phyloP scores from a whole-genome alignment of 2,888 invertebrate genomes.

The Dynastes hyllus region DNA sequence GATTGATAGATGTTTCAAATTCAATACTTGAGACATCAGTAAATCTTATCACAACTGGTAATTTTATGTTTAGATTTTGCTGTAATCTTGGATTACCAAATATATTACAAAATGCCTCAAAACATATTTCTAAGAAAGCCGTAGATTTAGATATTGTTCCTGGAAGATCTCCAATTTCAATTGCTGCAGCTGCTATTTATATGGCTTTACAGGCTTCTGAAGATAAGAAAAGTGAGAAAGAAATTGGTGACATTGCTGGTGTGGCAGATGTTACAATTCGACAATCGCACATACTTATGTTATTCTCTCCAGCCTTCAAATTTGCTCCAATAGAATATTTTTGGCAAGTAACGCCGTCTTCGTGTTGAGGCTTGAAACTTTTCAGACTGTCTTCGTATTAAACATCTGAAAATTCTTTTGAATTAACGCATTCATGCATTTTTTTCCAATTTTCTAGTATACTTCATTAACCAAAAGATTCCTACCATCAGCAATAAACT shows the following conservation, averaged over 20 bases:
- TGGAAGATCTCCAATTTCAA: slow-evolving; percentile 98
- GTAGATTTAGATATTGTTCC: slow-evolving; percentile 98
- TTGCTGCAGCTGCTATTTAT: slow-evolving; percentile 99
- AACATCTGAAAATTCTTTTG: too few relatives aligned
- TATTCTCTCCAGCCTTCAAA: slow-evolving; percentile 97
- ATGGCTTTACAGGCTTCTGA: slow-evolving; percentile 99
- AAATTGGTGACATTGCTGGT: slow-evolving; percentile 98
- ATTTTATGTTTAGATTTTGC: slow-evolving; percentile 99
- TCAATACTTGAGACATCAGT: slow-evolving; percentile 97
- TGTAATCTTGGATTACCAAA: slow-evolving; percentile 94
- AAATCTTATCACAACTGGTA: slow-evolving; percentile 90
- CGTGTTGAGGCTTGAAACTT: too few relatives aligned
- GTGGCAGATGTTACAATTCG: slow-evolving; percentile 98
- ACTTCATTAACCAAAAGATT: slow-evolving; percentile 85
- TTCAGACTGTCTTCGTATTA: too few relatives aligned
- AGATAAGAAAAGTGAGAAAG: slow-evolving; percentile 95
- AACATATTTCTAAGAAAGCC: slow-evolving; percentile 96
- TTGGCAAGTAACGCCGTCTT: too few relatives aligned
- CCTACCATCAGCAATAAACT: slow-evolving; percentile 87
- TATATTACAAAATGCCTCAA: slow-evolving; percentile 94
- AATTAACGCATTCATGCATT: too few relatives aligned
- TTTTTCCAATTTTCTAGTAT: slow-evolving; percentile 74
- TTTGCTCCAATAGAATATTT: slow-evolving; percentile 89
- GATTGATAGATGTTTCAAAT: slow-evolving; percentile 97
- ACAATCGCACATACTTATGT: slow-evolving; percentile 97